Evolutionary conservation across 2,888 invertebrate genomes (phyloP), one percentile per base, ranked within the genome.

Genomic region (Rosalia funebris): DNA sequence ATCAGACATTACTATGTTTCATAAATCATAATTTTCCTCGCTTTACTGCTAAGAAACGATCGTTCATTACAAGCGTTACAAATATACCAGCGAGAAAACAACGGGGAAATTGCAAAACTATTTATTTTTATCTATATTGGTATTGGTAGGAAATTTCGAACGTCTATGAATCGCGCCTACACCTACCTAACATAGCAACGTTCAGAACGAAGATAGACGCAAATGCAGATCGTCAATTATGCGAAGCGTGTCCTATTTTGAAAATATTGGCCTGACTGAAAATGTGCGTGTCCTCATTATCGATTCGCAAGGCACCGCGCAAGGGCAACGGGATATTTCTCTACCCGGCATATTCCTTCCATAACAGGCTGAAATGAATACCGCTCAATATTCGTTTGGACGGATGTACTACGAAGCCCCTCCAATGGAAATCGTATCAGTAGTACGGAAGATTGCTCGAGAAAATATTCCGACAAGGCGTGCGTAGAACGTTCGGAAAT

Each of bases 401-500:
- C 69, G 71, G 68, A 61, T 73, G 70, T 68, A 66, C 44, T 32
- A 34, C 11, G 20, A 44, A 57, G 52, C 63, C 65, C 70, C 62
- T 66, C 59, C 54, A 52, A 15, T 14, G 50, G 14, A 20, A 4
- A 15, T 39, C 32, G 42, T 15, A 31, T 15, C 5, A 12, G 12
- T 53, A 53, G 53, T 31, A 53, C 53, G 42, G 53, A 12, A 5
- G 53, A 9, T 32, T 39, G 7, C 7, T 3, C 7, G 25, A 5
- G 25, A 25, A 25, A 25, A 25, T 25, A 7, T 25, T 5, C 7
- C 25, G n/a, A n/a, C n/a, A n/a, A n/a, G n/a, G n/a, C n/a, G n/a
- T n/a, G n/a, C n/a, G 25, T 7, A 25, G 25, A 3, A 25, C 25
- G n/a, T n/a, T n/a, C 7, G 25, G 25, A 25, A 25, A 25, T 3